phyloP scores from a whole-genome alignment of 2,888 invertebrate species.

The Pasiphila rectangulata region DNA sequence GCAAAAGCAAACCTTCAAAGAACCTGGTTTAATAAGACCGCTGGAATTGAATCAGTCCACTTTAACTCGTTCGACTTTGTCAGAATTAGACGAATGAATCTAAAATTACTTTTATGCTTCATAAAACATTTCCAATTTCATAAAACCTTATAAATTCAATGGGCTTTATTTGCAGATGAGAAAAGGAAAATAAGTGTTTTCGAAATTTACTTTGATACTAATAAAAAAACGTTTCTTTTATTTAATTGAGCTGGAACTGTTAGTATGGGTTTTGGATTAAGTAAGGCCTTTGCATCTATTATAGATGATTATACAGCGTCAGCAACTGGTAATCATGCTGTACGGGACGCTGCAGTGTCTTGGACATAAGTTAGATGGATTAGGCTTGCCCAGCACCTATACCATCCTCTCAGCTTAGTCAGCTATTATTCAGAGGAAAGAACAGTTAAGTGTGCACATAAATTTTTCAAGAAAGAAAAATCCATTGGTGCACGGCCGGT shows the following conservation, averaged over 20 bases:
- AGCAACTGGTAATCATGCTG: too few species aligned
- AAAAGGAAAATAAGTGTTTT: slow-evolving; percentile 1
- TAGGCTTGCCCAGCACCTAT: too few species aligned
- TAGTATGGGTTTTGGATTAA: not conserved
- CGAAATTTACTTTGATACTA: not conserved
- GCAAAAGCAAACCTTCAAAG: not conserved
- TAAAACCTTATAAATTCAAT: slow-evolving; percentile 2
- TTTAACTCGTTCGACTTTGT: slow-evolving; percentile 3
- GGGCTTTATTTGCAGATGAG: slow-evolving; percentile 4
- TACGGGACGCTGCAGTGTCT: too few species aligned
- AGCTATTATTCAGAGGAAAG: too few species aligned
- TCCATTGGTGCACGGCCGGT: too few species aligned
- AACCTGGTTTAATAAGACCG: not conserved
- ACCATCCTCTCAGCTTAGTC: too few species aligned
- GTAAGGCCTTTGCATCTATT: too few species aligned
- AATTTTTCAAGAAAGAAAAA: too few species aligned
- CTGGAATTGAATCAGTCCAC: slow-evolving; percentile 3
- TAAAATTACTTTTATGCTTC: slow-evolving; percentile 6
- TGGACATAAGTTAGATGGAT: too few species aligned
- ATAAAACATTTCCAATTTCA: not conserved
- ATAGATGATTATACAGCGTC: too few species aligned
- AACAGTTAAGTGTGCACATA: too few species aligned
- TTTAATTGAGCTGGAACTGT: not conserved
- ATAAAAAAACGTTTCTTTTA: not conserved
- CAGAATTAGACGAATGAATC: not conserved